These are phyloP conservation scores for Sisyra terminalis DNA, from an alignment of 2,888 invertebrate genomes.

Conservation along the genomic window DNA sequence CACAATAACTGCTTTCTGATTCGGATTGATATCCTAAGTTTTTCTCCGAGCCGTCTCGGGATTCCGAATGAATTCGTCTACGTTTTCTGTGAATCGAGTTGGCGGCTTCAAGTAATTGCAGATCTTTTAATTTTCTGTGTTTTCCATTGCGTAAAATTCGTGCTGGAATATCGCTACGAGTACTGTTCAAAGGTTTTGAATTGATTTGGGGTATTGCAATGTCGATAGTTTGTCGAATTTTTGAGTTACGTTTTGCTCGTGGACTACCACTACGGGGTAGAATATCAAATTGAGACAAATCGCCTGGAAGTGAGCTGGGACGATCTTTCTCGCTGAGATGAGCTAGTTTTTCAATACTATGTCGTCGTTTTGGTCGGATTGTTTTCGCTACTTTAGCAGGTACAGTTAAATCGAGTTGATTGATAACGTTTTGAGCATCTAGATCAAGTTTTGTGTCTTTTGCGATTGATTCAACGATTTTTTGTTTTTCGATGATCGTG, in stretches of 20 bases:
- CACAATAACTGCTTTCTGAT: conserved; percentile 44
- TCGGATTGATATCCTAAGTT: conserved; percentile 39
- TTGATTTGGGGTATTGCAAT: conserved; percentile 12
- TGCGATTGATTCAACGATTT: conserved; percentile 20
- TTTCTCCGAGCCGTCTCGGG: conserved; percentile 41
- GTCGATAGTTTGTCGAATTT: conserved; percentile 20
- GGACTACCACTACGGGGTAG: conserved; percentile 22
- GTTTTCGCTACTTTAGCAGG: conserved; percentile 17
- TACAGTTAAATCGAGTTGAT: conserved; percentile 26
- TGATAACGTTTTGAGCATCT: conserved; percentile 23
- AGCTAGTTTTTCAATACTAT: conserved; percentile 26
- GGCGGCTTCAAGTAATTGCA: conserved; percentile 38
- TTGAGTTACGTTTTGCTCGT: conserved; percentile 13
- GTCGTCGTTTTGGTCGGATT: conserved; percentile 19
- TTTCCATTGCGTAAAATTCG: conserved; percentile 49
- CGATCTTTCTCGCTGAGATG: conserved; percentile 16
- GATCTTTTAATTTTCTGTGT: conserved; percentile 40
- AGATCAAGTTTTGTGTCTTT: conserved; percentile 18
- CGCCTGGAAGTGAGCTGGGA: conserved; percentile 11
- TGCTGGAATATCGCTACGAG: conserved; percentile 38
- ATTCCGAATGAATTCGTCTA: conserved; percentile 37
- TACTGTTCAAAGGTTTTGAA: conserved; percentile 36
- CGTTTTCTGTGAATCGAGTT: conserved; percentile 31
- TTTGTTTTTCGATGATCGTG: conserved; percentile 19
- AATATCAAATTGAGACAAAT: conserved; percentile 17